These are phyloP conservation scores for Papilio xuthus DNA, from an alignment of 1,140 invertebrate species.

Conservation along the genomic window DNA sequence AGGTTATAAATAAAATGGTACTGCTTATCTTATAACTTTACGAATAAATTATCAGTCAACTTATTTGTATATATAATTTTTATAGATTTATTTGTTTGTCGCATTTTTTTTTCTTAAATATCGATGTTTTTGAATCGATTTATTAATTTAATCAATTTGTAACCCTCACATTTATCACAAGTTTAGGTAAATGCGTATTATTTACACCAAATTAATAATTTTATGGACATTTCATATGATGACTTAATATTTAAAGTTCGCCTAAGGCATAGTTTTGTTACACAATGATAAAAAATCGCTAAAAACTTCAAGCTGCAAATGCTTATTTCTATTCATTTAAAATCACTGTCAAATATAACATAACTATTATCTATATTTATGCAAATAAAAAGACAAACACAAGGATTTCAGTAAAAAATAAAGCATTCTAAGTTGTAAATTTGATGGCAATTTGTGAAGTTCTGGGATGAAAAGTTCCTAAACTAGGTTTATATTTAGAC, in stretches of 20 bases:
- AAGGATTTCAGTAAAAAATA: not conserved
- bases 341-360: not conserved
- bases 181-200: constrained; percentile 22
- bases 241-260: not conserved
- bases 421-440: not conserved
- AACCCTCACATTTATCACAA: not conserved
- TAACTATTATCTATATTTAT: constrained; percentile 2
- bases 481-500: not conserved
- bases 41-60: constrained; percentile 45
- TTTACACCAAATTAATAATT: constrained; percentile 25
- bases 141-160: constrained; percentile 31
- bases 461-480: not conserved
- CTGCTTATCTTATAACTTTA: constrained; percentile 43
- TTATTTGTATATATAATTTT: constrained; percentile 50
- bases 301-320: not conserved
- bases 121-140: not conserved
- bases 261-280: not conserved
- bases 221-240: not conserved
- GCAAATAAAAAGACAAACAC: constrained; percentile 29
- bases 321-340: not conserved
- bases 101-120: constrained; percentile 21
- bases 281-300: not conserved
- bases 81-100: constrained; percentile 42
- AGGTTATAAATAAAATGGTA: constrained; percentile 53
- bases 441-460: not conserved